phyloP scores from a whole-genome alignment of 2,797 vertebrate species.

The Bryconaethiops microstoma region DNA sequence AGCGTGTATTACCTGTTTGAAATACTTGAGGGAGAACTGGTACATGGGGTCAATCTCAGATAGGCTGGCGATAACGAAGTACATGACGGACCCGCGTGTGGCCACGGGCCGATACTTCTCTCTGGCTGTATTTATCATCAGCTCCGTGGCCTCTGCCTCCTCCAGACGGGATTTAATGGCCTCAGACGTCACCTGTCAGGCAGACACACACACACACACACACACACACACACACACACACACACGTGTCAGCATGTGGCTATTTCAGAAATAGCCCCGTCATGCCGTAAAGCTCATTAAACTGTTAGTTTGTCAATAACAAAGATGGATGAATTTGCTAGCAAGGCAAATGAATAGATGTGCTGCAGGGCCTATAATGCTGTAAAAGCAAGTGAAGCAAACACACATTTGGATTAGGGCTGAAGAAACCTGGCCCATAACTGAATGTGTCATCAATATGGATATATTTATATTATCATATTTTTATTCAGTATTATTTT shows the following conservation, averaged over 20 bases:
- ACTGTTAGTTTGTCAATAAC: not conserved
- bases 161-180: constrained; percentile 78
- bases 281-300: not conserved
- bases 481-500: too few species aligned
- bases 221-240: constrained; percentile 5
- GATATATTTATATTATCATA: too few species aligned
- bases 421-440: not conserved
- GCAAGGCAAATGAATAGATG: not conserved
- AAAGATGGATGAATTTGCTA: constrained; percentile 10
- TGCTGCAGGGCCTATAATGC: not conserved
- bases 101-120: constrained; percentile 82
- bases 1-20: constrained; percentile 77
- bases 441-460: not conserved
- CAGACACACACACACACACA: constrained; percentile 33
- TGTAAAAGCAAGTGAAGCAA: not conserved
- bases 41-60: constrained; percentile 87
- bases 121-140: constrained; percentile 77
- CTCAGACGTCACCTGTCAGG: constrained; percentile 76
- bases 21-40: constrained; percentile 88
- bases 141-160: constrained; percentile 80
- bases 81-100: constrained; percentile 79
- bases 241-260: not conserved
- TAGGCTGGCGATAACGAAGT: constrained; percentile 83
- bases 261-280: not conserved
- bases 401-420: not conserved